phyloP scores from a whole-genome alignment of 2,888 invertebrate genomes.

The Thymelicus sylvestris region DNA sequence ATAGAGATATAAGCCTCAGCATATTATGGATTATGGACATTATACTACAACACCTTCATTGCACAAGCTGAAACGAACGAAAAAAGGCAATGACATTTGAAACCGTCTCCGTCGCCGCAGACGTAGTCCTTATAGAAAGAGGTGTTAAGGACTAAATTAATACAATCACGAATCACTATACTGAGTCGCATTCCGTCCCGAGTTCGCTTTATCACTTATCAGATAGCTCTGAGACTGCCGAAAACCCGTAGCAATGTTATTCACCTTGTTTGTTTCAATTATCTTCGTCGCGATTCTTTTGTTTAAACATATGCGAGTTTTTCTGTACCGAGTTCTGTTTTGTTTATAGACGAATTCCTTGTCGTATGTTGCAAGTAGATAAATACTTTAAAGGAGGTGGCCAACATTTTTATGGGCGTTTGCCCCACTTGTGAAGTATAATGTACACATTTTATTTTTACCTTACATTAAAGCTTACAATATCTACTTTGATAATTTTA shows the following conservation, averaged over 20 bases:
- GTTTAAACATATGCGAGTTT: not conserved
- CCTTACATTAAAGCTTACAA: too few relatives aligned
- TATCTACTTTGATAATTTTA: too few relatives aligned
- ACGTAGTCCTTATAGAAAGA: not conserved
- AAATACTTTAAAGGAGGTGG: too few relatives aligned
- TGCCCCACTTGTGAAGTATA: too few relatives aligned
- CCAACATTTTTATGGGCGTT: too few relatives aligned
- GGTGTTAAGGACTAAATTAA: not conserved
- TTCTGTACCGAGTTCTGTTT: too few relatives aligned
- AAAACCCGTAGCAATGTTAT: constrained; percentile 17
- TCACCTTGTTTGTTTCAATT: constrained; percentile 25
- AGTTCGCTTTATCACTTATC: constrained; percentile 19
- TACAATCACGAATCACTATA: not conserved
- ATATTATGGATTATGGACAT: not conserved
- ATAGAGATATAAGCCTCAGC: not conserved
- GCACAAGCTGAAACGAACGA: not conserved
- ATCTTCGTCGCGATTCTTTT: not conserved
- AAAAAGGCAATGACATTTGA: constrained; percentile 3
- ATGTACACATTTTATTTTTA: too few relatives aligned
- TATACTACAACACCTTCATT: not conserved
- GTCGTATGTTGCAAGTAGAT: too few relatives aligned
- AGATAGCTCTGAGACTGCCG: constrained; percentile 17
- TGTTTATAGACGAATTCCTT: too few relatives aligned
- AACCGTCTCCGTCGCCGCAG: not conserved
- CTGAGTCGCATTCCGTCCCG: not conserved